These are phyloP conservation scores for Epizoanthus ramosus DNA, from an alignment of 92 coral and sea anemone species.

Conservation along the genomic window DNA sequence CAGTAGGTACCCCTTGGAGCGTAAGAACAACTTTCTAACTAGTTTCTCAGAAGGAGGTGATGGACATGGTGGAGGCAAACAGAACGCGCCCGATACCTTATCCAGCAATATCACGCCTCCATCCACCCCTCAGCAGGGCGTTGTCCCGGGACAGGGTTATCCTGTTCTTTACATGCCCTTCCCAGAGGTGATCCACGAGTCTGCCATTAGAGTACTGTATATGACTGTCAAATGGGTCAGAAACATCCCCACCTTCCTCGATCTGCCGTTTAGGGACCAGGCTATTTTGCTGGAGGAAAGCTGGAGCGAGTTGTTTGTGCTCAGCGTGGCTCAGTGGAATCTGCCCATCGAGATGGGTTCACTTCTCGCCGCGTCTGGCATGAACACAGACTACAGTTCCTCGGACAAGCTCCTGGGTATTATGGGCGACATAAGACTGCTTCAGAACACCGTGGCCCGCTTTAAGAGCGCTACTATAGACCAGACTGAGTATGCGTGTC, in stretches of 20 bases:
- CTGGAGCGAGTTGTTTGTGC: constrained; percentile 92
- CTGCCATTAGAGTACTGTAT: constrained; percentile 88
- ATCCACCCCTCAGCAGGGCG: constrained; percentile 75
- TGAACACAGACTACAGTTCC: constrained; percentile 54
- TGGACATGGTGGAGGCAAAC: constrained; percentile 29
- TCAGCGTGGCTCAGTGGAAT: constrained; percentile 95
- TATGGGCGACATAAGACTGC: constrained; percentile 77
- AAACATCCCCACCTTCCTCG: constrained; percentile 94
- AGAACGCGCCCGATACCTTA: constrained; percentile 55
- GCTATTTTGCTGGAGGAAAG: constrained; percentile 92
- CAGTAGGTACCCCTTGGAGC: constrained; percentile 44
- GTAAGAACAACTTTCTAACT: constrained; percentile 43
- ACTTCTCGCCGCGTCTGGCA: constrained; percentile 80
- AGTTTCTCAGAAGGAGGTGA: constrained; percentile 43
- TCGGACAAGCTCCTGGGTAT: constrained; percentile 66
- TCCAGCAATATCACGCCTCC: constrained; percentile 76
- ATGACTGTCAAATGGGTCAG: constrained; percentile 99
- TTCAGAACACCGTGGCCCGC: constrained; percentile 80
- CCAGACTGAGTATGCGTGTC: constrained; percentile 93
- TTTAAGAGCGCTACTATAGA: constrained; percentile 86
- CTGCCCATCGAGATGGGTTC: constrained; percentile 85
- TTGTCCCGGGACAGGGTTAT: constrained; percentile 31
- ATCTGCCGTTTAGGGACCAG: constrained; percentile 94
- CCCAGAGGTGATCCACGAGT: constrained; percentile 90
- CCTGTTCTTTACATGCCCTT: constrained; percentile 72